Conservation (phyloP, 2,888 invertebrate genomes). For the Steromphala cineraria region DNA sequence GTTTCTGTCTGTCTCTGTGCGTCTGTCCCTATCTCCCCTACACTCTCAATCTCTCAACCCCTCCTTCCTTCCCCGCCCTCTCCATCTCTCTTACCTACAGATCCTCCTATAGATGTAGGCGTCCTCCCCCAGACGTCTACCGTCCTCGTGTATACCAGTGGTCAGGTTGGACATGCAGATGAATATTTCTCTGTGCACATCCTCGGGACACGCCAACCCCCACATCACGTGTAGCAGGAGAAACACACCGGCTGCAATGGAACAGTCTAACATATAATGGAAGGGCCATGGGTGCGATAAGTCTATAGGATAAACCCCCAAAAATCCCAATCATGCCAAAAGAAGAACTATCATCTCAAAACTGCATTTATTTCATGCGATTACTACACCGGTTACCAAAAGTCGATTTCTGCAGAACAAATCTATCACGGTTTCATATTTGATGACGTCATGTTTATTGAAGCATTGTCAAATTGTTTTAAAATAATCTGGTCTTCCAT, state of each 20-base stretch:
- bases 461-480: too few species aligned
- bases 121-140: background rate
- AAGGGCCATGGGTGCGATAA: too few species aligned
- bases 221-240: background rate
- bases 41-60: background rate
- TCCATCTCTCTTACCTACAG: background rate
- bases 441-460: too few species aligned
- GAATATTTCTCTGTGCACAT: background rate
- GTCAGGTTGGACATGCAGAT: conserved; percentile 5
- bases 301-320: too few species aligned
- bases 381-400: too few species aligned
- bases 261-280: background rate
- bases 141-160: background rate
- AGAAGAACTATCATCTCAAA: too few species aligned
- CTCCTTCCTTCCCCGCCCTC: background rate
- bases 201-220: background rate
- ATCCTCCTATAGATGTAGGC: background rate
- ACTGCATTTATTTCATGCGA: too few species aligned
- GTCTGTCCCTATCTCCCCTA: background rate
- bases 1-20: too few species aligned
- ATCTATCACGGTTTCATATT: too few species aligned
- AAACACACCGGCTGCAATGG: background rate
- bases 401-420: too few species aligned
- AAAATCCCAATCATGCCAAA: too few species aligned
- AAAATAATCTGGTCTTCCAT: too few species aligned